Conservation (phyloP, 2,113 vertebrate genomes). For the Oreochromis spilurus region DNA sequence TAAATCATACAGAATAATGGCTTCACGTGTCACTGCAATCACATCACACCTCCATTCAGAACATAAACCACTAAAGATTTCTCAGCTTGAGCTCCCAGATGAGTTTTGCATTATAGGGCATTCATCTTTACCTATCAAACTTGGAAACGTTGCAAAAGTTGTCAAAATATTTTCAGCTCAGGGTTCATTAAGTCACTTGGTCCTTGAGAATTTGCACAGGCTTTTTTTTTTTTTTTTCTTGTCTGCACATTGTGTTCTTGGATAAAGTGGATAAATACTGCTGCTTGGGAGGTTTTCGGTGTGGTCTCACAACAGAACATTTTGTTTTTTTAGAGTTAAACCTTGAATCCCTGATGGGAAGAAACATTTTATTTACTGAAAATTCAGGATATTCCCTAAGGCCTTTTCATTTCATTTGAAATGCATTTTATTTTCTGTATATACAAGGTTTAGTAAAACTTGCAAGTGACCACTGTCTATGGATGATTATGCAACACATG, state of each 20-base stretch:
- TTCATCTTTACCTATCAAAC: not conserved
- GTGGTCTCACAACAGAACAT: not conserved
- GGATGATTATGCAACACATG: not conserved
- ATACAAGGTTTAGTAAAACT: not conserved
- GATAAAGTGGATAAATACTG: not conserved
- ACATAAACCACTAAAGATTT: not conserved
- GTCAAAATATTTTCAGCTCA: not conserved
- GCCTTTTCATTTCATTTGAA: not conserved
- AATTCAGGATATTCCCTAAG: not conserved
- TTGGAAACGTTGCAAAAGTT: not conserved
- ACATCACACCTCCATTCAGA: not conserved
- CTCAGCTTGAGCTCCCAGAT: not conserved
- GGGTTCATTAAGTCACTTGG: not conserved
- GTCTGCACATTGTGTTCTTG: not conserved
- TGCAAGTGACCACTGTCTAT: not conserved
- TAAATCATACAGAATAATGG: slow-evolving; percentile 15
- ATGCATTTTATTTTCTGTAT: not conserved
- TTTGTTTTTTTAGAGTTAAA: not conserved
- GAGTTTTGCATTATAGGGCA: not conserved
- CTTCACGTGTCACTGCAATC: not conserved
- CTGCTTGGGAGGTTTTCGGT: not conserved
- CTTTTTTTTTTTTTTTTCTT: not conserved
- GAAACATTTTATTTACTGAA: not conserved
- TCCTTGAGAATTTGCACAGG: not conserved
- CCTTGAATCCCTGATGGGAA: not conserved